Percentiles rank a stretch among this genome's conserved stretches.
phyloP scores from a whole-genome alignment of 2,797 vertebrate species.

The Enteromius paludinosus region DNA sequence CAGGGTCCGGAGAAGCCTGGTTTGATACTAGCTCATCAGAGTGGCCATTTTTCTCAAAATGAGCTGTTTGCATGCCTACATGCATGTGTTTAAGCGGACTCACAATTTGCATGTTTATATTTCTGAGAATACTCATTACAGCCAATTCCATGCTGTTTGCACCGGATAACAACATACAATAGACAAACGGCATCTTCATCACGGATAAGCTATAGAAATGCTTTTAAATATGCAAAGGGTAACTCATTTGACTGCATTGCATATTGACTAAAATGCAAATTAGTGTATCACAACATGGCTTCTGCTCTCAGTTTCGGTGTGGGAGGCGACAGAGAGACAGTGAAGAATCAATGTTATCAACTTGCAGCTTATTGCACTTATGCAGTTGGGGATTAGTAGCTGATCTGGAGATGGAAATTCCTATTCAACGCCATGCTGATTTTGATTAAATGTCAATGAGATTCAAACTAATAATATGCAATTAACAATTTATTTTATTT shows the following conservation, averaged over 20 bases:
- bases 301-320: conserved; percentile 40
- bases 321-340: conserved; percentile 43
- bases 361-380: conserved; percentile 50
- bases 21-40: conserved; percentile 31
- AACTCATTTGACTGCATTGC: conserved; percentile 47
- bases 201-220: conserved; percentile 30
- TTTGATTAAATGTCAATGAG: conserved; percentile 58
- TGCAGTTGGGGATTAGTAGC: conserved; percentile 58
- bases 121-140: conserved; percentile 9
- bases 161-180: conserved; percentile 14
- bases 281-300: conserved; percentile 44
- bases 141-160: conserved; percentile 19
- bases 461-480: conserved; percentile 51
- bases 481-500: neutral
- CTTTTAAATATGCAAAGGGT: conserved; percentile 53
- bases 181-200: conserved; percentile 37
- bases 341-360: conserved; percentile 60
- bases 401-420: conserved; percentile 53
- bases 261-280: conserved; percentile 59
- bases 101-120: conserved; percentile 28
- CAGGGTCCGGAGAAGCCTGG: conserved; percentile 24
- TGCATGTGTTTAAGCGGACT: conserved; percentile 15
- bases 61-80: conserved; percentile 29
- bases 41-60: conserved; percentile 42
- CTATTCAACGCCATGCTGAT: conserved; percentile 36